These are phyloP conservation scores for Lophotriccus pileatus DNA, from an alignment of 2,797 vertebrate species.

Conservation along the genomic window DNA sequence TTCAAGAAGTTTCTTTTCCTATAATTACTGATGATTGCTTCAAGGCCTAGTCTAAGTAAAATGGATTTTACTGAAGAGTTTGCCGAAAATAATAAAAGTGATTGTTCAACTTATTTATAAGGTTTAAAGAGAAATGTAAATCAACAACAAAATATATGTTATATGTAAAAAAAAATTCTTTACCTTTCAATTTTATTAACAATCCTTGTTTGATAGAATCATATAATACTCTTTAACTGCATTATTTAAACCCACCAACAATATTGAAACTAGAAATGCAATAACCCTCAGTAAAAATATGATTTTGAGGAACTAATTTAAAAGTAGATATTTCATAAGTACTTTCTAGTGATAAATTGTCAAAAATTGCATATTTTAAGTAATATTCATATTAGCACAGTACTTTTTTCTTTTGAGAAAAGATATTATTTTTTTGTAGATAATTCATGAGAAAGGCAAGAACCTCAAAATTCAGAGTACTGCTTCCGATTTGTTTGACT, in stretches of 20 bases:
- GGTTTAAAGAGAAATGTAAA: neutral
- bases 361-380: neutral
- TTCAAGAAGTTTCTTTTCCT: neutral
- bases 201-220: neutral
- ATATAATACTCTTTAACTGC: neutral
- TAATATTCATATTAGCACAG: neutral
- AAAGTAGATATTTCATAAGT: neutral
- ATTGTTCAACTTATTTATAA: neutral
- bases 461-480: neutral
- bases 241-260: neutral
- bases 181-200: neutral
- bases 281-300: neutral
- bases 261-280: neutral
- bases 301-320: neutral
- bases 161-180: neutral
- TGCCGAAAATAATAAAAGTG: neutral
- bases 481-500: neutral
- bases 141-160: neutral
- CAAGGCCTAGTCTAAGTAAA: neutral
- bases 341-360: neutral
- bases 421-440: neutral
- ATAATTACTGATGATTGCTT: neutral
- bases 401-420: neutral
- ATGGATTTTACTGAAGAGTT: neutral
- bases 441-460: neutral